Conservation (phyloP, 2,888 invertebrate genomes). For the Platycheirus rosarum region DNA sequence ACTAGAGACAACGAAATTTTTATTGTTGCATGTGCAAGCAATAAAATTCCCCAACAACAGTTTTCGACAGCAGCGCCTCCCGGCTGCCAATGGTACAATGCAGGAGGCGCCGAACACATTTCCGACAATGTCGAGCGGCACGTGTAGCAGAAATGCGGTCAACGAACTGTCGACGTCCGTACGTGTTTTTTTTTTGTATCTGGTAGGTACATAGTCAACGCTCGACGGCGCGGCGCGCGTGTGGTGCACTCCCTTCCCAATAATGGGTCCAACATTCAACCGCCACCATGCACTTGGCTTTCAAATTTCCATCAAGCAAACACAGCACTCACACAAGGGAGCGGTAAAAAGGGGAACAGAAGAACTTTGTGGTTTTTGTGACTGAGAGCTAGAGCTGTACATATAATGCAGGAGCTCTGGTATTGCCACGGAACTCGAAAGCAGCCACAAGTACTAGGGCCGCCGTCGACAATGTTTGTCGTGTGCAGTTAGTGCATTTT, state of each 20-base stretch:
- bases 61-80: slow-evolving; percentile 62
- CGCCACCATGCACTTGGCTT: not conserved
- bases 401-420: slow-evolving; percentile 26
- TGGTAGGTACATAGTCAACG: slow-evolving; percentile 12
- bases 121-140: slow-evolving; percentile 70
- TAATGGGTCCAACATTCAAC: not conserved
- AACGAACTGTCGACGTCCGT: slow-evolving; percentile 62
- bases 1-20: slow-evolving; percentile 70
- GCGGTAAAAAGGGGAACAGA: slow-evolving; percentile 1
- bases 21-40: slow-evolving; percentile 74
- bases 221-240: not conserved
- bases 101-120: slow-evolving; percentile 54
- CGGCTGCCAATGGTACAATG: slow-evolving; percentile 13
- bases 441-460: slow-evolving; percentile 22
- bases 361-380: too few relatives aligned
- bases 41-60: slow-evolving; percentile 62
- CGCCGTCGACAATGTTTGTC: not conserved
- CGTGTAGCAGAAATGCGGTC: slow-evolving; percentile 70
- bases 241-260: slow-evolving; percentile 47
- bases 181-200: slow-evolving; percentile 20
- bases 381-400: slow-evolving; percentile 8
- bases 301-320: not conserved
- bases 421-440: not conserved
- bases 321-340: slow-evolving; percentile 31
- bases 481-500: slow-evolving; percentile 26